phyloP scores from a whole-genome alignment of 2,113 vertebrate species.

The Forbesichthys agassizii region DNA sequence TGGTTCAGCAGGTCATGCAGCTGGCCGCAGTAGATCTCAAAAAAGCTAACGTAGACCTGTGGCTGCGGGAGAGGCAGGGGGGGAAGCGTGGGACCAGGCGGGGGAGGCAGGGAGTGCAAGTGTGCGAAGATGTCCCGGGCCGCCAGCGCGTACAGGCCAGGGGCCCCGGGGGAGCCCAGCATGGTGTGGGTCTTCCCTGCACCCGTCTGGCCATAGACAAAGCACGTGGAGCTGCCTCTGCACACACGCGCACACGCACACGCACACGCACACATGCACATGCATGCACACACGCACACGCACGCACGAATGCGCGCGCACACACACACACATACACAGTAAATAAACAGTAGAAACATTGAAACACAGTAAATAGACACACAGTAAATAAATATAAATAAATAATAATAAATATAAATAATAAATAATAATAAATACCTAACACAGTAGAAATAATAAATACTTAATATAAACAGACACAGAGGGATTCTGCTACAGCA shows the following conservation, averaged over 20 bases:
- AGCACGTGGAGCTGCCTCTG: slow-evolving; percentile 90
- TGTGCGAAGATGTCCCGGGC: slow-evolving; percentile 86
- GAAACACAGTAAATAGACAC: neutral
- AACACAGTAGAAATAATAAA: too few relatives aligned
- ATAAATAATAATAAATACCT: too few relatives aligned
- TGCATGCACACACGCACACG: too few relatives aligned
- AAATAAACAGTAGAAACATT: neutral
- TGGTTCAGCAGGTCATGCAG: slow-evolving; percentile 88
- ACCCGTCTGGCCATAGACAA: slow-evolving; percentile 92
- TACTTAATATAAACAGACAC: too few relatives aligned
- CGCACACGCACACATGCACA: neutral
- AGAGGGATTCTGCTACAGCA: too few relatives aligned
- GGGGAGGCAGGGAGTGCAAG: slow-evolving; percentile 61
- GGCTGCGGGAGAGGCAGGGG: too few relatives aligned
- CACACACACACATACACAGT: too few relatives aligned
- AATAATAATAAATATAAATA: too few relatives aligned
- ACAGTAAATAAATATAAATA: too few relatives aligned
- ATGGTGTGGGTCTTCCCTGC: slow-evolving; percentile 94
- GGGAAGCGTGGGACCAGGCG: slow-evolving; percentile 18
- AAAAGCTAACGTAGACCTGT: slow-evolving; percentile 87
- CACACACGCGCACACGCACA: slow-evolving; percentile 15
- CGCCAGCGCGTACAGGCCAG: slow-evolving; percentile 86
- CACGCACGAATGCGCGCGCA: too few relatives aligned
- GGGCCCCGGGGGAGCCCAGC: slow-evolving; percentile 84
- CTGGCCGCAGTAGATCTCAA: slow-evolving; percentile 94